phyloP scores from a whole-genome alignment of 2,797 vertebrate genomes.

The Anolis apletophallus region DNA sequence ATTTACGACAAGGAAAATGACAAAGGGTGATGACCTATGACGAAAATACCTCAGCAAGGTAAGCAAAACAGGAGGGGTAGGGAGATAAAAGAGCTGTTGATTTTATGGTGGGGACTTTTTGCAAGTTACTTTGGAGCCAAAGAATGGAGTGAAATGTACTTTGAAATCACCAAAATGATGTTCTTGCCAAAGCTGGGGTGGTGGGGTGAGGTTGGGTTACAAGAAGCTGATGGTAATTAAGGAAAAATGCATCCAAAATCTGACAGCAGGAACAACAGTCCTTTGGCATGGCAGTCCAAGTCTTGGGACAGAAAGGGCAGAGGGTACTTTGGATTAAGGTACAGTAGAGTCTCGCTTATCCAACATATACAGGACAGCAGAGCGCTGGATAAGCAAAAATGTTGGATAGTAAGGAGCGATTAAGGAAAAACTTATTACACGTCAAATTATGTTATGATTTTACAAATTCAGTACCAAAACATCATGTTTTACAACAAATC shows the following conservation, averaged over 20 bases:
- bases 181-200: neutral
- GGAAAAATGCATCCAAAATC: neutral
- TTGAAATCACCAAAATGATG: neutral
- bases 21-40: slow-evolving; percentile 7
- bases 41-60: neutral
- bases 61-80: slow-evolving; percentile 13
- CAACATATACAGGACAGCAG: too few species aligned
- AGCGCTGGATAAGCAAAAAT: too few species aligned
- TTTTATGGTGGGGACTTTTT: neutral
- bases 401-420: too few species aligned
- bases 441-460: too few species aligned
- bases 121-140: neutral
- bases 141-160: neutral
- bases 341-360: too few species aligned
- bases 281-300: neutral
- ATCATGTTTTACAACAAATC: too few species aligned
- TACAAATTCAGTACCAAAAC: too few species aligned
- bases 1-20: slow-evolving; percentile 19
- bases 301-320: neutral
- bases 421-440: too few species aligned
- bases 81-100: neutral
- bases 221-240: neutral
- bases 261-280: neutral
- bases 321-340: too few species aligned
- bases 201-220: too few species aligned